Evolutionary conservation across 2,888 invertebrate genomes (phyloP), one percentile per base, ranked within the genome.

Genomic region (Dryobotodes eremita): DNA sequence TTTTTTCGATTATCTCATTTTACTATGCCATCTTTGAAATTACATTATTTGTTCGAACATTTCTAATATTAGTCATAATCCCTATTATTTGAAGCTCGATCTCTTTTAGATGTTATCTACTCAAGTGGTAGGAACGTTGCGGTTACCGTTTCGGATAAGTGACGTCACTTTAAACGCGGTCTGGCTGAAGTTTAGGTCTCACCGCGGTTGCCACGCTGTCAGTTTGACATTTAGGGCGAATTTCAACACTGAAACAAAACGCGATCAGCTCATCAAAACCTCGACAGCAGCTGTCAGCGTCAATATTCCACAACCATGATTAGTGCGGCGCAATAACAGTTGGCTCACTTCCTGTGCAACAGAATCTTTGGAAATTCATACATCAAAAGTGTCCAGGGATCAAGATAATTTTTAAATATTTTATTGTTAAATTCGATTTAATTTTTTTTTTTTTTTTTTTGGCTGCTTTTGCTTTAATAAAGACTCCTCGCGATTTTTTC

Each of bases 111-210:
- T 50, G 20, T 79, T 61, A 61, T 55, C 4, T 26, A 62, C 15
- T 80, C 31, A 46, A 71, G 46, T 46, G 61, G 23, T 36, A n/a
- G 72, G 17, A 71, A 26, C 71, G 23, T 15, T 73, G 79, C 17
- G 55, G 73, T 79, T 57, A 50, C 31, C 64, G 42, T 57, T 23
- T 23, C 73, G 55, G 48, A 42, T 57, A 50, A 50, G 48, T 64
- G 81, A 73, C 48, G 62, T 65, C 50, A 72, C 64, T 15, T 31
- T 65, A 50, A 73, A 31, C 4, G 64, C 20, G 11, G 31, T 42
- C 15, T 15, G 57, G 57, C 65, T 36, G 48, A 42, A 4, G 62
- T 48, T 71, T 53, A 15, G 48, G 15, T 80, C 4, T 36, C 72
- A 48, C 36, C 17, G 61, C 53, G 20, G 71, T 53, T 31, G 20